Base-by-base conservation (phyloP, 2,888 invertebrate species). In the Tipula unca region DNA sequence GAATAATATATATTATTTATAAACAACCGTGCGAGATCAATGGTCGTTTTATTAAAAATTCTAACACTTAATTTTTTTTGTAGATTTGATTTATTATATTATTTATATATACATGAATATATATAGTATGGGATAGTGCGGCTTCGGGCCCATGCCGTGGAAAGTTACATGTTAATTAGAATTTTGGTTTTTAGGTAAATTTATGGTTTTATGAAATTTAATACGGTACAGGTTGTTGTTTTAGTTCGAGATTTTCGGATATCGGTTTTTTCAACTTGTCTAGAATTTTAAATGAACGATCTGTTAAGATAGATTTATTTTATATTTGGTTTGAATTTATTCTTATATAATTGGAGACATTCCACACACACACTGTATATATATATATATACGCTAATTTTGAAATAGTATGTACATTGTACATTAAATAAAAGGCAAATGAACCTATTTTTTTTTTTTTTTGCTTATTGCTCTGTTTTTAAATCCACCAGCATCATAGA, bases 171-270 rank as follows among this genome's bases (percentile, higher is more conserved):
- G 69, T 69, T 69, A 69, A 69, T 69, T 69, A 69, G 69, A 69
- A 25, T 69, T 69, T 69, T 69, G 48, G 25, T 69, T 69, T 69
- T 69, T 69, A 69, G 69, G 69, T 25, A 69, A 69, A 69, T 69
- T 69, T 69, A 69, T 69, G 69, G 69, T 69, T 69, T 69, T 69
- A 69, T 25, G 69, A 69, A 69, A 69, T 69, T 69, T 69, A 69
- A 69, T 69, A 69, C 69, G 69, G 69, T 20, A 25, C 69, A 69
- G 69, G 69, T 69, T 69, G 69, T 69, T 69, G 42, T 54, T 54
- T 54, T 54, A 17, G 17, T 25, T 69, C 10, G 5, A 48, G 48
- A 17, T 69, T 69, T 69, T 25, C 69, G 25, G 69, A 69, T 69
- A 69, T 69, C 48, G 48, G 17, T 17, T 17, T 54, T 54, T n/a